phyloP scores from a whole-genome alignment of 2,888 invertebrate species.

The Idaea biselata region DNA sequence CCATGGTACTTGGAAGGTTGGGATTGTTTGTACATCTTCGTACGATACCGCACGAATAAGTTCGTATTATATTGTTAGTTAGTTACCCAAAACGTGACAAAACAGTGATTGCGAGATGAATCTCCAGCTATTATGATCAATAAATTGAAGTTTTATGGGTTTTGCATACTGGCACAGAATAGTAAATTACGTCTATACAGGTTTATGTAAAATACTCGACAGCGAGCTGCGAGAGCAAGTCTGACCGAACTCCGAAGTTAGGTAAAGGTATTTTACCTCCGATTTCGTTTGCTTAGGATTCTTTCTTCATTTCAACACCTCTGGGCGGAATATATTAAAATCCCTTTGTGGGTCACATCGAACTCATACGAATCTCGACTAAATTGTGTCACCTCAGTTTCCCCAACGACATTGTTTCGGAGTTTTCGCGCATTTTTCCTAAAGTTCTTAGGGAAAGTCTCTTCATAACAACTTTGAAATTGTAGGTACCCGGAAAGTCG shows the following conservation, averaged over 20 bases:
- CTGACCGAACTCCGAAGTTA: not conserved
- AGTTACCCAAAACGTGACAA: no score
- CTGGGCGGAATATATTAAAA: not conserved
- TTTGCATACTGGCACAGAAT: not conserved
- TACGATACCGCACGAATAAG: no score
- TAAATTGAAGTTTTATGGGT: not conserved
- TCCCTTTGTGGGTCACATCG: not conserved
- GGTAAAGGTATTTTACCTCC: not conserved
- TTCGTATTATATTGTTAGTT: no score
- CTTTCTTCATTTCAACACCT: not conserved
- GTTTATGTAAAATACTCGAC: not conserved
- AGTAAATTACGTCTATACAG: not conserved
- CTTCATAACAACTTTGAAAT: not conserved
- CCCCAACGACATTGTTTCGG: not conserved
- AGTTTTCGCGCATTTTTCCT: not conserved
- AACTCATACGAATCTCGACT: not conserved
- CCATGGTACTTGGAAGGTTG: no score
- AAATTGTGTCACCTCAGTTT: not conserved
- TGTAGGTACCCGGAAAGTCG: not conserved
- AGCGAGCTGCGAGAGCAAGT: not conserved
- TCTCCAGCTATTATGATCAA: not conserved
- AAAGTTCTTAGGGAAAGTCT: not conserved
- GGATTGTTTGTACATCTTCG: no score
- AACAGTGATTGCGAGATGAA: no score
- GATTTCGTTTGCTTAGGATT: conserved; percentile 1